Evolutionary conservation across 2,888 invertebrate genomes (phyloP), one percentile per base, ranked within the genome.

Genomic region (Sarcophaga caerulescens): DNA sequence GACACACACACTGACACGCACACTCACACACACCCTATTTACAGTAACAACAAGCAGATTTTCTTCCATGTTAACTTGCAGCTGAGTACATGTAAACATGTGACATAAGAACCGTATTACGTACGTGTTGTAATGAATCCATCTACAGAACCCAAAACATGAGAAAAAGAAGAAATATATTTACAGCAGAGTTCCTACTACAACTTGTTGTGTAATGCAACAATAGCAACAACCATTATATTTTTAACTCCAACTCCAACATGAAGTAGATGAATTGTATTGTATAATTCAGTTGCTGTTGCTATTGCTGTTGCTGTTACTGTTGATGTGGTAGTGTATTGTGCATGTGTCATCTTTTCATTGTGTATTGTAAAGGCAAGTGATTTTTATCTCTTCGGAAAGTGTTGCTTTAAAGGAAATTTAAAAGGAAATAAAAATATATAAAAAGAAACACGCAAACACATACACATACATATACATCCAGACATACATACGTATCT

Each of bases 31-130:
- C 10, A 47, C 12, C 19, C 12, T 47, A 25, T 21, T 11, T 14
- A 57, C 12, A 57, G 25, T 1, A 21, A 60, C 63, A 62, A 12
- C 44, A 45, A 59, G 21, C 62, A 69, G 60, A 35, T n/a, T 47
- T 19, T 44, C 19, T 65, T 73, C 17, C 62, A 17, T 81, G 76
- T 77, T 57, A 71, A 81, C 76, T 59, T 80, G 66, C 73, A 73
- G 76, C 80, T 81, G 76, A 81, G 81, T 60, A 73, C 73, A 74
- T 77, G 77, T 69, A 73, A 81, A 69, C 81, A 81, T 81, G 57
- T 81, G 81, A n/a, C 76, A 77, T 60, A 62, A 77, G 23, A 47
- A 47, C 14, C 47, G 47, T 17, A 60, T 19, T n/a, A 19, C 66
- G 35, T 45, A 74, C 57, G 52, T 79, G 78, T 65, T 74, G 69